Conservation (phyloP, 2,888 invertebrate genomes). For the Xylota sylvarum region DNA sequence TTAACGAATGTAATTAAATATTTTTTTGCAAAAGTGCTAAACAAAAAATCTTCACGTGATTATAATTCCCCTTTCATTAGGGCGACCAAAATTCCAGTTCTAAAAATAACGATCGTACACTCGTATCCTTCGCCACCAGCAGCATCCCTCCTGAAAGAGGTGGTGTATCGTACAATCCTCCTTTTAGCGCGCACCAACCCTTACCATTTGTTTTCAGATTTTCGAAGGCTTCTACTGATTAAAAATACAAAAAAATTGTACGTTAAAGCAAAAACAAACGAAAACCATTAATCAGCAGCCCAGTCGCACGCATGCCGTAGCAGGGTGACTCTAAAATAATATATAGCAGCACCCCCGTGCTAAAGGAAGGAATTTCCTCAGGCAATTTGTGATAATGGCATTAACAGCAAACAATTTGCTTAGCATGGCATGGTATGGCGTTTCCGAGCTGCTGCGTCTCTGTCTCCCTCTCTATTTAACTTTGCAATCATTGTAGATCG, state of each 20-base stretch:
- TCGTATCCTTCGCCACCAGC: not conserved
- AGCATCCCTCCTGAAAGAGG: not conserved
- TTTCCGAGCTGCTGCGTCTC: constrained; percentile 14
- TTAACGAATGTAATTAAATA: not conserved
- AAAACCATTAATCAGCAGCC: constrained; percentile 61
- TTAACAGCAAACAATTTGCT: constrained; percentile 65
- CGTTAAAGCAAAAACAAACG: constrained; percentile 37
- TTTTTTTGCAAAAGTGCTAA: not conserved
- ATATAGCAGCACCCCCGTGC: constrained; percentile 40
- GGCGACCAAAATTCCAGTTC: not conserved
- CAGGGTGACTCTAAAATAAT: constrained; percentile 53
- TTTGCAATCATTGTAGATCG: constrained; percentile 58
- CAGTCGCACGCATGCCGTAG: constrained; percentile 50
- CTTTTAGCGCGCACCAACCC: not conserved
- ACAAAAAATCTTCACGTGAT: not conserved
- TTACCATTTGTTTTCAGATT: not conserved
- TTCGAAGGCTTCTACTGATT: not conserved
- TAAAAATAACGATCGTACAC: constrained; percentile 5
- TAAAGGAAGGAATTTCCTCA: constrained; percentile 39
- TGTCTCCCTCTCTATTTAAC: constrained; percentile 14
- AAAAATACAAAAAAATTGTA: not conserved
- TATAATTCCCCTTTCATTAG: not conserved
- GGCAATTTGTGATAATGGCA: constrained; percentile 71
- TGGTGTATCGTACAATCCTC: not conserved
- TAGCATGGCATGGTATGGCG: constrained; percentile 18